A percentile compares a stretch with the other conserved stretches of the same genome.
Evolutionary conservation across 2,113 vertebrate genomes (phyloP).

Genomic region (Corythoichthys haematopterus): DNA sequence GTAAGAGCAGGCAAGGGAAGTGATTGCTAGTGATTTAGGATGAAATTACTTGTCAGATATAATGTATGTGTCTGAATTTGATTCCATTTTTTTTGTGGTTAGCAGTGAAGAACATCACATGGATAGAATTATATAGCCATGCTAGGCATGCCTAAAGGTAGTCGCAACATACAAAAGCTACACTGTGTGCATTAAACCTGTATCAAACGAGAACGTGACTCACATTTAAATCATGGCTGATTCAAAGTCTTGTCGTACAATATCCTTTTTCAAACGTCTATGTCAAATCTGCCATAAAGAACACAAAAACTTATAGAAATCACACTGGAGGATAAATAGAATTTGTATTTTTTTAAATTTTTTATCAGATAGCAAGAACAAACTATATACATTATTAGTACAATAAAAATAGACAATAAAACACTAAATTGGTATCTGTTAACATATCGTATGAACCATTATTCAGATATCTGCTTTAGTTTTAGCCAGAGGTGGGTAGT

Average conservation of each 20-base stretch:
- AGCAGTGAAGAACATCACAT: not conserved
- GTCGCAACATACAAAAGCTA: not conserved
- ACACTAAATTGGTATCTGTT: too few species aligned
- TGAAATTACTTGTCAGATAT: conserved; percentile 5
- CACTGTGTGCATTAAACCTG: not conserved
- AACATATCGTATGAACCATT: too few species aligned
- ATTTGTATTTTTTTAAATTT: too few species aligned
- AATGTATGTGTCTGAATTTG: not conserved
- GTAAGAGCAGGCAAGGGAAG: not conserved
- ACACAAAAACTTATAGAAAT: too few species aligned
- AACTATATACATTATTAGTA: too few species aligned
- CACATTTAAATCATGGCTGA: not conserved
- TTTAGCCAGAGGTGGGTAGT: too few species aligned
- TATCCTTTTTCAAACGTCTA: not conserved
- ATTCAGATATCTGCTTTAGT: too few species aligned
- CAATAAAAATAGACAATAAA: too few species aligned
- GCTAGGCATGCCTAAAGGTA: not conserved
- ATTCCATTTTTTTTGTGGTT: not conserved
- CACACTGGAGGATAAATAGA: too few species aligned
- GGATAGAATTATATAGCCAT: not conserved
- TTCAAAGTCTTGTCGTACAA: not conserved
- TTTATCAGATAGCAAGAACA: too few species aligned
- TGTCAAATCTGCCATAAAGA: too few species aligned
- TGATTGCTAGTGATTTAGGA: conserved; percentile 3
- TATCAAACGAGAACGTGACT: not conserved